Base-by-base conservation (phyloP, 1,140 invertebrate species). In the Nixonia krombeini region DNA sequence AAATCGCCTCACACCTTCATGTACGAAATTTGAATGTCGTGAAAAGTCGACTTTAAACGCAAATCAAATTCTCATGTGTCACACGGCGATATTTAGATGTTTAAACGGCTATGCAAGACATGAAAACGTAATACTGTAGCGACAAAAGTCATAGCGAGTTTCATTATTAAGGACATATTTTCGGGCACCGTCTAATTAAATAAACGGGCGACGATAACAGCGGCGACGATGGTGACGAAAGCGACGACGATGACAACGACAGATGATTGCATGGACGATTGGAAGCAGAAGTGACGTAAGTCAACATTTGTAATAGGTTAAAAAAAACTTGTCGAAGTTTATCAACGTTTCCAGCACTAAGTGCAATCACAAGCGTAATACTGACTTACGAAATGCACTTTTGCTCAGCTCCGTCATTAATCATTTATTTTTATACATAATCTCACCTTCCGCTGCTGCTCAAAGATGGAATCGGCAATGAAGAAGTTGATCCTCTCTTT, bases 401-500 rank as follows among this genome's bases (percentile, higher is more conserved):
- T 40, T 40, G 37, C 18, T 40, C 33, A 13, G 33, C 29, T 31
- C 8, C 29, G 9, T 4, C 13, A 10, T 3, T 25, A 21, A 41
- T 18, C 18, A 7, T 10, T 28, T 26, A 12, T 44, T 26, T 31
- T 31, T 21, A 21, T 21, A 40, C 41, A 26, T 38, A 28, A 68
- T n/a, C 73, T 76, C 80, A 84, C 82, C 80, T 84, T 74, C 81
- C 80, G 33, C 75, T 79, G 47, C 79, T 78, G 25, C 72, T 76
- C 3, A 74, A 76, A 0, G 72, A 52, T 23, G 79, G 72, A 23
- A 77, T 70, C 4, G 82, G 81, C 15, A 85, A 61, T n/a, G 82
- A 84, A 5, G 75, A 57, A 0, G 82, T 85, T 3, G 83, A 84
- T 1, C 77, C 78, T 17, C 83, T 74, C 45, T 85, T 85, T 1